Percentiles rank a stretch among this genome's conserved stretches.
Evolutionary conservation across 2,113 vertebrate genomes (phyloP).

Genomic region (Alethe diademata): DNA sequence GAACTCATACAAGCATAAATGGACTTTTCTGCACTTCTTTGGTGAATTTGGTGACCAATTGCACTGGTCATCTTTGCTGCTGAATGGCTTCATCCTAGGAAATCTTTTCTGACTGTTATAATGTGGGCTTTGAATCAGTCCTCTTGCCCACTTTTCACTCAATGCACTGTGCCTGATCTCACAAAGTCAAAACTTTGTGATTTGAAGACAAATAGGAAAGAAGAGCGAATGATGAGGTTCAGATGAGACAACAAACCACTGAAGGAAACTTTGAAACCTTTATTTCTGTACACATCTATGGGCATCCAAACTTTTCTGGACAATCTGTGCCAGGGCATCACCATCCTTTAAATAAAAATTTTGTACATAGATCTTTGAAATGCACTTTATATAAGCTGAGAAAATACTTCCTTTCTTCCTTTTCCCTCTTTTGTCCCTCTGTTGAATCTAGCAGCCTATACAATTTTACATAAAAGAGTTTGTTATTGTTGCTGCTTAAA

Average conservation of each 20-base stretch:
- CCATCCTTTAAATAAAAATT: neutral
- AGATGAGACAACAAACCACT: neutral
- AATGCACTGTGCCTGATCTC: neutral
- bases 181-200: neutral
- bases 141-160: neutral
- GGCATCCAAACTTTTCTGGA: neutral
- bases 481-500: neutral
- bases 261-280: neutral
- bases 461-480: neutral
- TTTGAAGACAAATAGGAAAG: neutral
- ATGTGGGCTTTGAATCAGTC: neutral
- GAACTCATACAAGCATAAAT: neutral
- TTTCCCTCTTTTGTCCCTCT: neutral
- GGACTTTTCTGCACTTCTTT: neutral
- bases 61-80: neutral
- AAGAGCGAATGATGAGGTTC: neutral
- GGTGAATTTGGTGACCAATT: neutral
- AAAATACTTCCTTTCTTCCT: neutral
- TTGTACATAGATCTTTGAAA: neutral
- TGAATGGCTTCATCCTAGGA: neutral
- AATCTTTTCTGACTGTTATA: neutral
- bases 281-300: neutral
- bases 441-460: neutral
- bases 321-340: neutral
- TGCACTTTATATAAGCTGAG: neutral